Conservation (phyloP, 2,888 invertebrate genomes). For the Eubasilissa splendida region DNA sequence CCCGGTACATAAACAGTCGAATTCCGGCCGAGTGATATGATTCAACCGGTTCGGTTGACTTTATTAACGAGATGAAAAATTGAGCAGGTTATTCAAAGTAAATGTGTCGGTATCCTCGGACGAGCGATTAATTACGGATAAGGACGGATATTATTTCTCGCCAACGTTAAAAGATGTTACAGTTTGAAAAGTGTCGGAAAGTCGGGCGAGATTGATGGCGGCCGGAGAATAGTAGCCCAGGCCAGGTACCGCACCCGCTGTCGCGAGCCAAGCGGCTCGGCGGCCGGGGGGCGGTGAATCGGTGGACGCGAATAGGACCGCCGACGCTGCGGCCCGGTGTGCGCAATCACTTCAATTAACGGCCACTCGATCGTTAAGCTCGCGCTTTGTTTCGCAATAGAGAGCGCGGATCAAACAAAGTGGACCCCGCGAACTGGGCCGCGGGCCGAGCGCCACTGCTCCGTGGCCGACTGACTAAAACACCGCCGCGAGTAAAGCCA, state of each 20-base stretch:
- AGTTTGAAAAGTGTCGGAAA: background rate
- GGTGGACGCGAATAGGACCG: constrained; percentile 14
- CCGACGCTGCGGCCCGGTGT: constrained; percentile 11
- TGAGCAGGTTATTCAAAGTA: constrained; percentile 7
- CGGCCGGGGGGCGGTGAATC: constrained; percentile 29
- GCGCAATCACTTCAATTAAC: constrained; percentile 45
- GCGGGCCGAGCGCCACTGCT: background rate
- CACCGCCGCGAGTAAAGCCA: too few relatives aligned
- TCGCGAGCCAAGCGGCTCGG: background rate
- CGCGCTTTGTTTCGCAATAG: constrained; percentile 29
- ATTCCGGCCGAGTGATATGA: too few relatives aligned
- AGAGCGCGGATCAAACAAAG: constrained; percentile 11
- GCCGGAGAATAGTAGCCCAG: constrained; percentile 30
- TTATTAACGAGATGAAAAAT: background rate
- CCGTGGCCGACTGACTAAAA: too few relatives aligned
- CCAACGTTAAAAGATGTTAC: constrained; percentile 26
- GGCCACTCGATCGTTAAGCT: constrained; percentile 31
- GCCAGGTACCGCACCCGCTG: constrained; percentile 29
- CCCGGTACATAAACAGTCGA: too few relatives aligned
- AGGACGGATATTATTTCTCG: background rate
- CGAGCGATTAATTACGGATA: background rate
- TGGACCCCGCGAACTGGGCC: background rate
- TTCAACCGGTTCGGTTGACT: too few relatives aligned
- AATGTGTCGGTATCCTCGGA: background rate
- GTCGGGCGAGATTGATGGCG: constrained; percentile 24